Conservation (phyloP, 2,888 invertebrate species). For the Herminia tarsipennalis region DNA sequence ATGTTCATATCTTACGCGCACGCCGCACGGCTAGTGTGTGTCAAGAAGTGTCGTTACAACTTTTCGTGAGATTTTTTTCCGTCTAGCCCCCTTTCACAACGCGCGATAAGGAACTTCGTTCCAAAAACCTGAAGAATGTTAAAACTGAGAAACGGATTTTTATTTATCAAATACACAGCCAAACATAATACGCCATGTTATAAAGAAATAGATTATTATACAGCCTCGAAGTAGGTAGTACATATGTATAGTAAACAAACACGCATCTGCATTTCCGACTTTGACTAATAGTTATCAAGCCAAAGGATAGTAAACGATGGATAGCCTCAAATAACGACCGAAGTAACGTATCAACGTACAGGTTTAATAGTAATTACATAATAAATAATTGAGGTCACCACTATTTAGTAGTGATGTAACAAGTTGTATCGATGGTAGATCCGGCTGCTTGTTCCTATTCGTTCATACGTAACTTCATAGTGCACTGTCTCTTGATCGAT, state of each 20-base stretch:
- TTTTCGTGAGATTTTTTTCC: too few species aligned
- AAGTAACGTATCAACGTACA: constrained; percentile 36
- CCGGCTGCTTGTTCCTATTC: constrained; percentile 61
- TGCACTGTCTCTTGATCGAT: constrained; percentile 7
- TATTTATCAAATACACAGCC: too few species aligned
- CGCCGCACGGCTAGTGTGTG: too few species aligned
- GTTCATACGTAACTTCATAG: constrained; percentile 45
- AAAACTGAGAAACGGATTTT: too few species aligned
- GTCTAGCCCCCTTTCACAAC: too few species aligned
- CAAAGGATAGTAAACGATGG: constrained; percentile 20
- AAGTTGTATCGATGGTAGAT: constrained; percentile 52
- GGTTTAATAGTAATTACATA: constrained; percentile 51
- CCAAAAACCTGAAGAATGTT: too few species aligned
- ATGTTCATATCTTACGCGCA: too few species aligned
- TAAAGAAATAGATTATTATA: too few species aligned
- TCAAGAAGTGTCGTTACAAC: too few species aligned
- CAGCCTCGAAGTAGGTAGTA: neutral
- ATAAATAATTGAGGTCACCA: constrained; percentile 59
- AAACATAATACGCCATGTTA: too few species aligned
- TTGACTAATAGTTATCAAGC: constrained; percentile 1
- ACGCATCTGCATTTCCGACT: neutral
- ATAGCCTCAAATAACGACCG: constrained; percentile 24
- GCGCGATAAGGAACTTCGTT: too few species aligned
- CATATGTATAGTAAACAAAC: neutral
- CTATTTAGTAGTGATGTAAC: constrained; percentile 58